phyloP scores from a whole-genome alignment of 2,888 invertebrate species.

The Dorcus parallelipipedus region DNA sequence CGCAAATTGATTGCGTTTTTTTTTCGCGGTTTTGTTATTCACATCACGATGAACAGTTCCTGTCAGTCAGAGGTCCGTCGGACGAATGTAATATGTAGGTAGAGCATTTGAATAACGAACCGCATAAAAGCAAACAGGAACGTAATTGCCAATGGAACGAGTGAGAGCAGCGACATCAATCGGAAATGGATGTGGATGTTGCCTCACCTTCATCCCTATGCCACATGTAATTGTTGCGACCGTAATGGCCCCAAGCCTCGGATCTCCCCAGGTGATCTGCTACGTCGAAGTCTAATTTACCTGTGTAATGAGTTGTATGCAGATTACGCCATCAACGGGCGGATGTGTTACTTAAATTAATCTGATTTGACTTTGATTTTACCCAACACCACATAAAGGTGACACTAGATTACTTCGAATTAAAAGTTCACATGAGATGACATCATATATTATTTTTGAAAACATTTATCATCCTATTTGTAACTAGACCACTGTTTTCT shows the following conservation, averaged over 20 bases:
- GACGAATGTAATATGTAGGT: constrained; percentile 1
- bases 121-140: constrained; percentile 34
- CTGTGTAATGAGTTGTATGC: constrained; percentile 46
- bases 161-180: constrained; percentile 19
- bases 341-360: constrained; percentile 15
- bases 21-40: not conserved
- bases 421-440: too few species aligned
- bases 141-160: constrained; percentile 30
- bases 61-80: not conserved
- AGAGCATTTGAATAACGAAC: constrained; percentile 33
- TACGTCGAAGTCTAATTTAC: constrained; percentile 42
- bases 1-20: not conserved
- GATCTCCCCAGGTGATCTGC: constrained; percentile 42
- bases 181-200: constrained; percentile 22
- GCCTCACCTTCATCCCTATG: constrained; percentile 19
- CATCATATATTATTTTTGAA: too few species aligned
- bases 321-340: constrained; percentile 43
- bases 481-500: too few species aligned
- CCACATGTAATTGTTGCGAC: constrained; percentile 27
- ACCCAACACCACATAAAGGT: too few species aligned
- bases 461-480: too few species aligned
- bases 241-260: constrained; percentile 20
- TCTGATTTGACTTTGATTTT: not conserved
- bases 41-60: not conserved
- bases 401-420: too few species aligned